Evolutionary conservation across 2,888 invertebrate genomes (phyloP), one percentile per base, ranked within the genome.

Genomic region (Lepidochrysops patricia): DNA sequence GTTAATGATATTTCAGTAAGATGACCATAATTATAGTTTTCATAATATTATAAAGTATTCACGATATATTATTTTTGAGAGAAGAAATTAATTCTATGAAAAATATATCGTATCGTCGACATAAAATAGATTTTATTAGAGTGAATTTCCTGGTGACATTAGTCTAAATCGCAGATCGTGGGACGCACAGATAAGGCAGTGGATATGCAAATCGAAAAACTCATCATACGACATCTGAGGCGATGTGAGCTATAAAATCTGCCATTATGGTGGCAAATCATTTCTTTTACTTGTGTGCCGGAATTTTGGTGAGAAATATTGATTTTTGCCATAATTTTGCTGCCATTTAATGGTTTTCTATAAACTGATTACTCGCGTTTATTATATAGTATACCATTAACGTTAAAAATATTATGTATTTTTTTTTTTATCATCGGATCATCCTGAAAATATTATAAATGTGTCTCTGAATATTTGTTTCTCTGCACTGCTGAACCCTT

Each of bases 111-210:
- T 58, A 4, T 61, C 58, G 57, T 62, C 52, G 15, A 23, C 23
- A 9, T 35, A 12, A 48, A 29, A 58, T 29, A 15, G 26, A 25
- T 50, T 27, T 25, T 12, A 49, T 25, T 19, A 48, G 27, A 52
- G 56, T 43, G 48, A 63, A 57, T 61, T 63, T 62, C 60, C 57
- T 57, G 62, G 56, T 35, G 58, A 61, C 61, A 63, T 63, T 63
- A 63, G 62, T 63, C 50, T 60, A 59, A 63, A 61, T 63, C 61
- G 59, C 61, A 61, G 57, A 63, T 63, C 62, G 58, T 57, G 29
- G 49, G 50, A 52, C 57, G 52, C 58, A 27, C 61, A 61, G 61
- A 63, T 63, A 63, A 63, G 57, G 61, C 26, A 29, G 4, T 27
- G 9, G 32, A 54, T 54, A 54, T 54, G 15, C 32, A 54, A 32